Base-by-base conservation (phyloP, 2,888 invertebrate species). In the Harpagoxenus sublaevis region DNA sequence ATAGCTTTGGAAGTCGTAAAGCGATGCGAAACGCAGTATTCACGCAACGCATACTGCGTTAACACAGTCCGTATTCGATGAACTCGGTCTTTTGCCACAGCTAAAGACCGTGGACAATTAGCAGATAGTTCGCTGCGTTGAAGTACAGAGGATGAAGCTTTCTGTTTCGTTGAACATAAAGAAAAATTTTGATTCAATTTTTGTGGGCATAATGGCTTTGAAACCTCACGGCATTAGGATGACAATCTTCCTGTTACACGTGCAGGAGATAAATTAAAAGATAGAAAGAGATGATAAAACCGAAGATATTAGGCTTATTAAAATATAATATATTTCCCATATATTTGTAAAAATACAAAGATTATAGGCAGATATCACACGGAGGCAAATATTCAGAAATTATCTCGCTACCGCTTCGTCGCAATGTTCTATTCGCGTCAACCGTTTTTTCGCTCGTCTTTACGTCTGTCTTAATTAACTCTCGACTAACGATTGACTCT, bases 1-100 rank as follows among this genome's bases (percentile, higher is more conserved):
- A 74, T 85, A 74, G 83, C 85, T 83, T 83, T 70, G 62, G 55
- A 86, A 84, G 66, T 79, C 73, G 75, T 88, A 84, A 84, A 88
- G 82, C 81, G 83, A 86, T 42, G 70, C 53, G 86, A 77, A 84
- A 79, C 53, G 82, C 62, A 77, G 63, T 63, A 35, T 63, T 42
- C 73, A 68, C n/a, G n/a, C 42, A 35, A 48, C 28, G 55, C 45
- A 45, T 68, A 70, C 51, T 51, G 73, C 9, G 31, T 57, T 48
- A 55, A 55, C 39, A 39, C 31, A 63, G 79, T 66, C 57, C 74
- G 84, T 75, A 87, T 81, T 87, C 87, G 88, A 86, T 89, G 79
- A 89, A 89, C 82, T 73, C 81, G 82, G 79, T 42, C 63, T 60
- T 81, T 73, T 60, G 74, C 60, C 39, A 48, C 31, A n/a, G 18